These are phyloP conservation scores for Prinia subflava DNA, from an alignment of 2,113 vertebrate genomes.

Conservation along the genomic window DNA sequence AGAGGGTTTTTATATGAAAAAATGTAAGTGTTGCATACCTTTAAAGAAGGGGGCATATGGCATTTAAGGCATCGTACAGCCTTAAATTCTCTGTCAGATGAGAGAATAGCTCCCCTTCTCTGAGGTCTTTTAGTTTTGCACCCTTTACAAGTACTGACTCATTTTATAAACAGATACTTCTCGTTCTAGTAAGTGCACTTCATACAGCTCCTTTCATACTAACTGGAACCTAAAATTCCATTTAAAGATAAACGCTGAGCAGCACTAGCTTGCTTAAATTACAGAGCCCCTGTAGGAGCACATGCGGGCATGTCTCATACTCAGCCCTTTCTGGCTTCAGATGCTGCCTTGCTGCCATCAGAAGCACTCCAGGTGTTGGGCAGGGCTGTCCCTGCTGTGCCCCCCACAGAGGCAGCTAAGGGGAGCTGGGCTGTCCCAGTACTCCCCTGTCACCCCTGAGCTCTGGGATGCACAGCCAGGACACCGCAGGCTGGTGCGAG, in stretches of 20 bases:
- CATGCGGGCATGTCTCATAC: accelerated
- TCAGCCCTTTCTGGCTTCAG: background rate
- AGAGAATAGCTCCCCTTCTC: constrained; percentile 26
- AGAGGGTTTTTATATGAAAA: background rate
- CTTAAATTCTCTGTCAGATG: constrained; percentile 22
- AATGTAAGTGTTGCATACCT: background rate
- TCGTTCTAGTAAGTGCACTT: constrained; percentile 44
- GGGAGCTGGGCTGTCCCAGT: background rate
- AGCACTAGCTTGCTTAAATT: background rate
- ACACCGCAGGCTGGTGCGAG: background rate
- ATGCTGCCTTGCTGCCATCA: background rate
- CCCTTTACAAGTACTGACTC: constrained; percentile 32
- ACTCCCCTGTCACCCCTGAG: background rate
- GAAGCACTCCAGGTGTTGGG: background rate
- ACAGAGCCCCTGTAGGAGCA: background rate
- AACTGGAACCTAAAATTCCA: background rate
- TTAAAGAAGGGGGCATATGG: background rate
- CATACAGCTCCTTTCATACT: background rate
- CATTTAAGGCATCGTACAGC: background rate
- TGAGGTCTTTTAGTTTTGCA: constrained; percentile 47
- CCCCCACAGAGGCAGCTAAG: background rate
- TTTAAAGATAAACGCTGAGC: constrained; percentile 18
- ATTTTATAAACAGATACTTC: constrained; percentile 27
- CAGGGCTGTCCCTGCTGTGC: accelerated
- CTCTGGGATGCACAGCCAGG: background rate